Base-by-base conservation (phyloP, 37 sponge, comb jelly and placozoan genomes). In the Amphimedon queenslandica region DNA sequence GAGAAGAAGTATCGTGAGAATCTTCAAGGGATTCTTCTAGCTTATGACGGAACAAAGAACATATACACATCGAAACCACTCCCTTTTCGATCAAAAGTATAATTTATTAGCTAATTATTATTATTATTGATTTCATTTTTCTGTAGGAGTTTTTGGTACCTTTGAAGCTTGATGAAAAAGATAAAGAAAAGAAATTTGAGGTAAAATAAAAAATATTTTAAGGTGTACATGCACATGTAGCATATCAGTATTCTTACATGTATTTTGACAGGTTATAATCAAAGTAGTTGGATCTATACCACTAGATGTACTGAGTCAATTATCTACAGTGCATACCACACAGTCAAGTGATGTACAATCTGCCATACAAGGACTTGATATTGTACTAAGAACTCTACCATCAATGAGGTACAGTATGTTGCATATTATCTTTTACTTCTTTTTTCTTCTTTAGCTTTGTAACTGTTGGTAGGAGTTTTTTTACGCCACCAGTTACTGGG, bases 31-130 rank as follows among this genome's bases (percentile, higher is more conserved):
- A 67, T 63, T 42, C n/a, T 56, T 31, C 79, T 73, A 4, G 82
- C 66, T 16, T 88, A 69, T 70, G 89, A 88, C 57, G 89, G 89
- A 66, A 63, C 31, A 20, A 77, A 77, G 71, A 83, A 83, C 70
- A 41, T 87, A 37, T 87, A 73, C 30, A 72, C 71, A 53, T 37
- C 63, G 3, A 39, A 58, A 4, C 56, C 24, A 47, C 72, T 88
- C 4, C 79, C 79, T 21, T 72, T 72, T 38, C 29, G 20, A 47
- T 47, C 8, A 47, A 47, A 13, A 18, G 51, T 18, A 13, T 13
- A 18, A 13, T 47, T 8, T 47, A 8, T 18, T 18, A 18, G 51
- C 13, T 47, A 13, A 18, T 8, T 47, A 8, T 47, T 47, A 18
- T 47, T 13, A 47, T 18, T 47, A 13, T 18, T 47, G 51, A 47